phyloP scores from a whole-genome alignment of 2,888 invertebrate genomes.

The Choristoneura rosaceana region DNA sequence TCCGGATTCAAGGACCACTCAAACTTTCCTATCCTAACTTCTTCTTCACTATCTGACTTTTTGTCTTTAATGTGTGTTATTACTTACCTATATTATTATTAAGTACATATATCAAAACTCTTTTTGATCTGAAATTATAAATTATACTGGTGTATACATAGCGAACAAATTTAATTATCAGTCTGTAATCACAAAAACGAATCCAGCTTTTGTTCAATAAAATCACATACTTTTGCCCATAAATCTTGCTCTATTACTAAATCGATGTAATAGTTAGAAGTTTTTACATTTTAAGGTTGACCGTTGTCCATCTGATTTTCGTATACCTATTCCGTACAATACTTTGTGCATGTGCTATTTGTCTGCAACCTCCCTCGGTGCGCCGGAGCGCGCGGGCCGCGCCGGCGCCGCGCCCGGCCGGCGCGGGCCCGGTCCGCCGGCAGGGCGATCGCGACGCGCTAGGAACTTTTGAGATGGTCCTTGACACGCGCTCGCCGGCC shows the following conservation, averaged over 20 bases:
- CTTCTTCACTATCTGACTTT: slow-evolving; percentile 56
- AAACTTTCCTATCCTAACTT: slow-evolving; percentile 87
- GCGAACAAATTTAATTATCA: slow-evolving; percentile 26
- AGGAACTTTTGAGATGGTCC: slow-evolving; percentile 98
- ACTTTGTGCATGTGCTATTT: slow-evolving; percentile 76
- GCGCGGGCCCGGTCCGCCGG: slow-evolving; percentile 31
- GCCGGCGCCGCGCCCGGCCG: slow-evolving; percentile 19
- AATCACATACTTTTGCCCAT: slow-evolving; percentile 66
- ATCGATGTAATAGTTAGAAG: slow-evolving; percentile 80
- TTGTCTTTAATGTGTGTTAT: slow-evolving; percentile 45
- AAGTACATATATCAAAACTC: slow-evolving; percentile 39
- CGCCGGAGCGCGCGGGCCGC: slow-evolving; percentile 22
- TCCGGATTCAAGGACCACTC: slow-evolving; percentile 91
- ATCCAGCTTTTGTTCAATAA: slow-evolving; percentile 69
- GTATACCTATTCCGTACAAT: slow-evolving; percentile 61
- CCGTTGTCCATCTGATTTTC: slow-evolving; percentile 72
- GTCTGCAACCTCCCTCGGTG: slow-evolving; percentile 60
- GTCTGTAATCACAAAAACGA: slow-evolving; percentile 26
- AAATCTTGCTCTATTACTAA: slow-evolving; percentile 71
- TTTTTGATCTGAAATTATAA: slow-evolving; percentile 41
- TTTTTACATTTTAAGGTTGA: slow-evolving; percentile 71
- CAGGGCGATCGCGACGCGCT: slow-evolving; percentile 64
- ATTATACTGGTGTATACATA: slow-evolving; percentile 39
- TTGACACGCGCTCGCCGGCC: slow-evolving; percentile 86
- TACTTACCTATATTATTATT: slow-evolving; percentile 45